These are phyloP conservation scores for Microcebus lehilahytsara DNA, from an alignment of 2,113 vertebrate species.

Conservation along the genomic window DNA sequence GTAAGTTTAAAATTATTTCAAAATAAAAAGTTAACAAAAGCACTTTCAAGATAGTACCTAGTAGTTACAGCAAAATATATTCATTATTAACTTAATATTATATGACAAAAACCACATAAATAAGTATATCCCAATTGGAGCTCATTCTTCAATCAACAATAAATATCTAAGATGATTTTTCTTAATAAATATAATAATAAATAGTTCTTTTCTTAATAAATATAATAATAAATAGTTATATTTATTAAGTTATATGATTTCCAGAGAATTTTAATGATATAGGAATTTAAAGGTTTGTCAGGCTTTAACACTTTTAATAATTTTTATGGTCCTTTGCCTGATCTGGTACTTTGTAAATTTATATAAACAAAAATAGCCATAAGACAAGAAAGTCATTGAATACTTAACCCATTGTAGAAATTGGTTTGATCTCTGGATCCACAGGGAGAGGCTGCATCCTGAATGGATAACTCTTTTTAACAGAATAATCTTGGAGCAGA, in stretches of 20 bases:
- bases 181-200: conserved; percentile 13
- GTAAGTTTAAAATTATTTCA: conserved; percentile 7
- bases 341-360: background rate
- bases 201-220: conserved; percentile 27
- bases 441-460: conserved; percentile 88
- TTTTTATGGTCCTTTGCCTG: conserved; percentile 10
- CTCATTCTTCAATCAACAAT: conserved; percentile 19
- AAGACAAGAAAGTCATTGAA: conserved; percentile 62
- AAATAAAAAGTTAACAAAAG: conserved; percentile 8
- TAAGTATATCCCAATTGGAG: background rate
- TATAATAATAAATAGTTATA: background rate
- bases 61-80: background rate
- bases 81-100: conserved; percentile 26
- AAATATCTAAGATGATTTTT: conserved; percentile 19
- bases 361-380: conserved; percentile 28
- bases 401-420: conserved; percentile 90
- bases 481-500: conserved; percentile 88
- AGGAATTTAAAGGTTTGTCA: background rate
- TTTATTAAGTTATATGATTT: background rate
- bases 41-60: background rate
- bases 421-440: conserved; percentile 86
- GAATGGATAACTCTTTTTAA: conserved; percentile 89
- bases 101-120: conserved; percentile 27
- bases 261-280: background rate
- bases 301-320: background rate